Percentiles rank a stretch among this genome's conserved stretches.
Evolutionary conservation across 92 coral and sea anemone genomes (phyloP).

Genomic region (Umimayanthus chanpuru): DNA sequence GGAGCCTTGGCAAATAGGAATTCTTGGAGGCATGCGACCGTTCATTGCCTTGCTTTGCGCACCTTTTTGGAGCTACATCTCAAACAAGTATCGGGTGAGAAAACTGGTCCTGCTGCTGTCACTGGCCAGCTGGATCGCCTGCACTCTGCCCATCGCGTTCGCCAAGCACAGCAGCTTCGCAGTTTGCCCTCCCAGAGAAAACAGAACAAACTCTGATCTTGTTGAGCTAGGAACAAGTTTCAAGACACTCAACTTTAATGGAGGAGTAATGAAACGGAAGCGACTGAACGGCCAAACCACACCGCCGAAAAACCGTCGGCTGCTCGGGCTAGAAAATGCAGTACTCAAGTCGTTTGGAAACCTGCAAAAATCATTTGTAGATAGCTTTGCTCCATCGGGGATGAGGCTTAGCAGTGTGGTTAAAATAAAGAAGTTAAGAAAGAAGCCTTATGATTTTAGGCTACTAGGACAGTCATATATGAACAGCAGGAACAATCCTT

Average conservation of each 20-base stretch:
- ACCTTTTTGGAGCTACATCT: conserved; percentile 79
- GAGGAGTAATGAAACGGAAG: conserved; percentile 31
- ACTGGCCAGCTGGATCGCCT: conserved; percentile 73
- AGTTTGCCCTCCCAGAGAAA: conserved; percentile 37
- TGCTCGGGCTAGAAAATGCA: not conserved
- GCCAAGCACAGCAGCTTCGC: conserved; percentile 54
- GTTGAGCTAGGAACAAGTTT: not conserved
- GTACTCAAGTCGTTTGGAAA: conserved; percentile 8
- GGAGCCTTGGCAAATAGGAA: conserved; percentile 88
- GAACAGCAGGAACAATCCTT: conserved; percentile 72
- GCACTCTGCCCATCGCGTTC: conserved; percentile 69
- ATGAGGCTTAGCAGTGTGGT: conserved; percentile 51
- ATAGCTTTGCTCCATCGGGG: conserved; percentile 67
- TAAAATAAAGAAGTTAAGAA: conserved; percentile 27
- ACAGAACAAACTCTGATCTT: conserved; percentile 25
- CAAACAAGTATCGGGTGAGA: conserved; percentile 70
- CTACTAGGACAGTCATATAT: conserved; percentile 62
- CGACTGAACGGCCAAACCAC: conserved; percentile 18
- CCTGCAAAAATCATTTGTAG: conserved; percentile 53
- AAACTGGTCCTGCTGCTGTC: conserved; percentile 68
- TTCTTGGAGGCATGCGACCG: conserved; percentile 87
- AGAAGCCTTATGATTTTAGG: conserved; percentile 72
- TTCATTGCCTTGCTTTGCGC: conserved; percentile 68
- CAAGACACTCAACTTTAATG: not conserved
- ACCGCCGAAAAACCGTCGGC: conserved; percentile 13